These are phyloP conservation scores for Oenanthe oenanthe DNA, from an alignment of 2,113 vertebrate genomes.

Conservation along the genomic window DNA sequence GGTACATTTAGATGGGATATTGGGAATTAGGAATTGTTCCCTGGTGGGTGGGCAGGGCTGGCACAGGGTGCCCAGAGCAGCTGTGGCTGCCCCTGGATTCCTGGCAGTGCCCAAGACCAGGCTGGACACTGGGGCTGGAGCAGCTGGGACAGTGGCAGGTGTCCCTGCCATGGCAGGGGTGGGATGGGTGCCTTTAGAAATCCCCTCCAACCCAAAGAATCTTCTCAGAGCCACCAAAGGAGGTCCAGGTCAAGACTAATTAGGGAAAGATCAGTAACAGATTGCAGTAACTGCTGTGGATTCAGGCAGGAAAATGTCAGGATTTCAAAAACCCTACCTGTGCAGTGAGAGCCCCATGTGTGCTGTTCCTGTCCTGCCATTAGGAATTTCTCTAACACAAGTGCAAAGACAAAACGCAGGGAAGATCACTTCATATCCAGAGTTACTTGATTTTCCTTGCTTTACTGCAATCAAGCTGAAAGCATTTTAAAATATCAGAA, in stretches of 20 bases:
- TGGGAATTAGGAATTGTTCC: not conserved
- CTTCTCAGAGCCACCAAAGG: not conserved
- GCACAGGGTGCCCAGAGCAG: not conserved
- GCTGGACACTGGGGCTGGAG: not conserved
- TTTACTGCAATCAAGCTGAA: not conserved
- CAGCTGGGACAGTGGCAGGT: not conserved
- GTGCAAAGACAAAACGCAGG: not conserved
- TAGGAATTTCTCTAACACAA: not conserved
- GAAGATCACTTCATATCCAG: not conserved
- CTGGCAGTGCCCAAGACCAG: not conserved
- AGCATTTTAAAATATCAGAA: not conserved
- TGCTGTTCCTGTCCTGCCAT: not conserved
- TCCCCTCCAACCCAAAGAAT: not conserved
- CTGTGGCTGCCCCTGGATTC: not conserved
- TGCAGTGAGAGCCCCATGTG: no score
- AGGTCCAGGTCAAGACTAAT: not conserved
- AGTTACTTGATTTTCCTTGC: not conserved
- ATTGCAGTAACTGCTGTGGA: not conserved
- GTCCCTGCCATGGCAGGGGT: not conserved
- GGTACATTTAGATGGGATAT: accelerated
- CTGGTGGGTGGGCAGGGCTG: not conserved
- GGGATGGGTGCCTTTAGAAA: accelerated
- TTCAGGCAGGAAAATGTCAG: not conserved
- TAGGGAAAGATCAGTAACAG: not conserved
- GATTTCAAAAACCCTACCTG: no score